Percentiles rank a stretch among this genome's conserved stretches.
These are phyloP conservation scores for Acrocephalus scirpaceus DNA, from an alignment of 2,797 vertebrate genomes.

Conservation along the genomic window DNA sequence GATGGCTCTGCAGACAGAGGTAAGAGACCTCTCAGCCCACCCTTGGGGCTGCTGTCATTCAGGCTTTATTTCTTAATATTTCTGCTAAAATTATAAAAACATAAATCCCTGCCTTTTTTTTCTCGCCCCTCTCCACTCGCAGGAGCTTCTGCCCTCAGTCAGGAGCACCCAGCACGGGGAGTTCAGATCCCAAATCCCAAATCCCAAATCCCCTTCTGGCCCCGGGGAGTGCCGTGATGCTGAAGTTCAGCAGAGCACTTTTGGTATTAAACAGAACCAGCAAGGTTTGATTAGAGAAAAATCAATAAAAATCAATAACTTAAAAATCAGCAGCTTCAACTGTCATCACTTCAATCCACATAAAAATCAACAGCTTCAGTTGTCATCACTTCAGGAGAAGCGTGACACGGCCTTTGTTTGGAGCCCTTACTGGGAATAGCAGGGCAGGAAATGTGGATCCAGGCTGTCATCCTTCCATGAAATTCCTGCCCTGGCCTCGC, in stretches of 20 bases:
- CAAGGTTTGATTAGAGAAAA: accelerated
- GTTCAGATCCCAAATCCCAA: background rate
- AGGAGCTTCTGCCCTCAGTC: background rate
- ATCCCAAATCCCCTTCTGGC: background rate
- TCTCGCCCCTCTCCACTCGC: background rate
- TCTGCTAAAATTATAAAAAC: background rate
- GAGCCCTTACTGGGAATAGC: background rate
- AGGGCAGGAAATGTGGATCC: background rate
- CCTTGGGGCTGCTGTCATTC: background rate
- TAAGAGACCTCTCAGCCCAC: background rate
- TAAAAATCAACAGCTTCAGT: background rate
- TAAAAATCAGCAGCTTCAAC: no score
- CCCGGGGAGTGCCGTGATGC: accelerated
- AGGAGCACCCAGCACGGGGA: background rate
- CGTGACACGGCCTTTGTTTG: background rate
- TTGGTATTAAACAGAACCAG: accelerated
- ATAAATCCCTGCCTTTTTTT: background rate
- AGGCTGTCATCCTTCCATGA: background rate
- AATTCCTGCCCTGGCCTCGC: background rate
- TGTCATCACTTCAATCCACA: background rate
- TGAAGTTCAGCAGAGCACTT: accelerated
- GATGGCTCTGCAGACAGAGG: background rate
- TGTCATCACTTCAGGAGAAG: background rate
- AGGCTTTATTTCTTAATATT: background rate
- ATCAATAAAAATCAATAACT: no score